Evolutionary conservation across 2,113 vertebrate genomes (phyloP).

Genomic region (Zosterops lateralis): DNA sequence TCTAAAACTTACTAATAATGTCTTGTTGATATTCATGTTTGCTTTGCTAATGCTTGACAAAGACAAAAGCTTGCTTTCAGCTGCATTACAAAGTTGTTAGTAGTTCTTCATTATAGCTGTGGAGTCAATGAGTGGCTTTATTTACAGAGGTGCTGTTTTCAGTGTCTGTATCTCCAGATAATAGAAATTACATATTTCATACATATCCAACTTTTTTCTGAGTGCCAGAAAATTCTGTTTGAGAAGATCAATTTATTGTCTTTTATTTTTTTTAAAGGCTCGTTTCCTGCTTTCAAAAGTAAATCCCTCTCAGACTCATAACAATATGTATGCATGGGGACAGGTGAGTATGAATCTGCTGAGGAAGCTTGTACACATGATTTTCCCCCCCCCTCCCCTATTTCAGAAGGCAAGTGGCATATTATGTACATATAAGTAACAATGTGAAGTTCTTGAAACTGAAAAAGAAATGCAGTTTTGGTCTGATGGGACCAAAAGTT

Average conservation of each 20-base stretch:
- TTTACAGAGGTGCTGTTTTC: neutral
- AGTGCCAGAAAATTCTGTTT: neutral
- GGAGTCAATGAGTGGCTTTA: neutral
- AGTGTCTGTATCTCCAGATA: neutral
- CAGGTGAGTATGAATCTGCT: slow-evolving; percentile 79
- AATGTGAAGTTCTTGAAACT: neutral
- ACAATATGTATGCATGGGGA: slow-evolving; percentile 97
- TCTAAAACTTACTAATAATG: neutral
- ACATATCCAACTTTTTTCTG: neutral
- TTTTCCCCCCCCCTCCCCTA: neutral
- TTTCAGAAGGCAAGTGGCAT: neutral
- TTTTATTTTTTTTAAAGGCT: slow-evolving; percentile 76
- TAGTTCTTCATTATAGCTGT: neutral
- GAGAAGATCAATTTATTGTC: neutral
- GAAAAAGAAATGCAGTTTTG: neutral
- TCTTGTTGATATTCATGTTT: neutral
- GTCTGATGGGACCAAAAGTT: neutral
- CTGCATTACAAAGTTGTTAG: neutral
- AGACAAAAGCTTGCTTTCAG: neutral
- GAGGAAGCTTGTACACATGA: neutral
- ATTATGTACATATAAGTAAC: neutral
- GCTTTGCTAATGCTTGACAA: neutral
- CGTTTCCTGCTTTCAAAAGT: slow-evolving; percentile 98
- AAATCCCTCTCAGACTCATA: slow-evolving; percentile 97
- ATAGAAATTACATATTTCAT: neutral